Percentiles rank a stretch among this genome's conserved stretches.
phyloP scores from a whole-genome alignment of 2,888 invertebrate species.

The Polyommatus iphigenia region DNA sequence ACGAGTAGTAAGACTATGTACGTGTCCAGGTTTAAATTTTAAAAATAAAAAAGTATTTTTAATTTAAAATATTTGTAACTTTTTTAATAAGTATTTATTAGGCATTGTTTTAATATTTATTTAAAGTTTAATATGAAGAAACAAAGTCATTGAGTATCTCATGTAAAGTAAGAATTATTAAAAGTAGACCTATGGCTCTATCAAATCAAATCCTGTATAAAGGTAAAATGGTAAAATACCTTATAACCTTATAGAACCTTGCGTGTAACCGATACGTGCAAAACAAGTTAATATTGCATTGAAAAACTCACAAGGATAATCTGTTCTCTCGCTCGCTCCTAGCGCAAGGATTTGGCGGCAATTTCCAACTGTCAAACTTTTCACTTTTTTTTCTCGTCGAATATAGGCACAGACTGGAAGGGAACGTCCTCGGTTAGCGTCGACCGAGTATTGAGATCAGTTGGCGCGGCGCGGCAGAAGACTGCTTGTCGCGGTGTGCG shows the following conservation, averaged over 20 bases:
- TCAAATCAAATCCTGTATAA: background rate
- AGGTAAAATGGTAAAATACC: background rate
- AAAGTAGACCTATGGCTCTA: background rate
- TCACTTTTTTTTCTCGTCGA: slow-evolving; percentile 39
- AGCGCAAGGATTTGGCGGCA: slow-evolving; percentile 23
- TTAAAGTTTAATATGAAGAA: background rate
- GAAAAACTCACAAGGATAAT: slow-evolving; percentile 20
- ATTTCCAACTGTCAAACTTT: slow-evolving; percentile 41
- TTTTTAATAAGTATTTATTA: background rate
- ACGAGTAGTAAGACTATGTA: slow-evolving; percentile 51
- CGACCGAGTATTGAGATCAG: slow-evolving; percentile 72
- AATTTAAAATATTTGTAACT: background rate
- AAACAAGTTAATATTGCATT: slow-evolving; percentile 19
- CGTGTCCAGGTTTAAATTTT: too few species aligned
- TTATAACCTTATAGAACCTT: background rate
- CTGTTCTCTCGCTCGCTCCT: background rate
- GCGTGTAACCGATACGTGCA: background rate
- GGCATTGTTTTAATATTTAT: background rate
- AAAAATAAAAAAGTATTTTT: background rate
- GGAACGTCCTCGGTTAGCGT: slow-evolving; percentile 70
- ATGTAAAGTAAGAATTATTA: background rate
- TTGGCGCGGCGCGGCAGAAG: slow-evolving; percentile 62
- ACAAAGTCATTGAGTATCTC: background rate
- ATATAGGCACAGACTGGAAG: slow-evolving; percentile 60
- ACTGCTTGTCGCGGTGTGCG: slow-evolving; percentile 66